Conservation (phyloP, 2,888 invertebrate genomes). For the Myopa tessellatipennis region DNA sequence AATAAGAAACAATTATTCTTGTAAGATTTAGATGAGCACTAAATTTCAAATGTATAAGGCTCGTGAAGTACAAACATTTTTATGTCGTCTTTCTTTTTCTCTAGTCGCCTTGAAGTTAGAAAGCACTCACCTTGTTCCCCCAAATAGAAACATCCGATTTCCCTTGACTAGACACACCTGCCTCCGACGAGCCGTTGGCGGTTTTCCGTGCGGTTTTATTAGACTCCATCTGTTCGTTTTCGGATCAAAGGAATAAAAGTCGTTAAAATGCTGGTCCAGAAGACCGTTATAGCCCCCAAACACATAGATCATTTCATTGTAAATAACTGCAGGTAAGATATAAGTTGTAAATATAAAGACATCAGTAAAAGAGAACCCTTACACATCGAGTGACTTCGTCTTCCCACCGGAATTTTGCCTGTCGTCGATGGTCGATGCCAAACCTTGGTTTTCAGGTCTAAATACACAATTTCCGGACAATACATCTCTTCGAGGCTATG, state of each 20-base stretch:
- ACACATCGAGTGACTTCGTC: constrained; percentile 94
- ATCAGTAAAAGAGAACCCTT: constrained; percentile 63
- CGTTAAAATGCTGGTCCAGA: constrained; percentile 82
- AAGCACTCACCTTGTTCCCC: constrained; percentile 82
- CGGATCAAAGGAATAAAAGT: constrained; percentile 81
- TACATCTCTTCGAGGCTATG: constrained; percentile 80
- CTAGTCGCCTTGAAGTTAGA: neutral
- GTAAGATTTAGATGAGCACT: neutral
- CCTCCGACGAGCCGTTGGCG: constrained; percentile 76
- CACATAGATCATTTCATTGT: constrained; percentile 82
- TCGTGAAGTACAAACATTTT: too few relatives aligned
- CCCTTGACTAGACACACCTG: constrained; percentile 85
- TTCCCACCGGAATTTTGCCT: constrained; percentile 79
- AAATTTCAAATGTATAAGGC: neutral
- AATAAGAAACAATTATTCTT: neutral
- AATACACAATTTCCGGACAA: constrained; percentile 79
- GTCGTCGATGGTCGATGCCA: constrained; percentile 76
- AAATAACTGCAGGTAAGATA: constrained; percentile 74
- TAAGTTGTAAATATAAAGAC: neutral
- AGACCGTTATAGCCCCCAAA: constrained; percentile 92
- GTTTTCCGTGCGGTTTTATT: constrained; percentile 72
- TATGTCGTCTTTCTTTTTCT: neutral
- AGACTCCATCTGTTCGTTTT: constrained; percentile 73
- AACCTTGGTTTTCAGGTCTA: constrained; percentile 77
- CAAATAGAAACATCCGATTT: constrained; percentile 84